Evolutionary conservation across 2,113 vertebrate species (phyloP).

Genomic region (Felis chaus): DNA sequence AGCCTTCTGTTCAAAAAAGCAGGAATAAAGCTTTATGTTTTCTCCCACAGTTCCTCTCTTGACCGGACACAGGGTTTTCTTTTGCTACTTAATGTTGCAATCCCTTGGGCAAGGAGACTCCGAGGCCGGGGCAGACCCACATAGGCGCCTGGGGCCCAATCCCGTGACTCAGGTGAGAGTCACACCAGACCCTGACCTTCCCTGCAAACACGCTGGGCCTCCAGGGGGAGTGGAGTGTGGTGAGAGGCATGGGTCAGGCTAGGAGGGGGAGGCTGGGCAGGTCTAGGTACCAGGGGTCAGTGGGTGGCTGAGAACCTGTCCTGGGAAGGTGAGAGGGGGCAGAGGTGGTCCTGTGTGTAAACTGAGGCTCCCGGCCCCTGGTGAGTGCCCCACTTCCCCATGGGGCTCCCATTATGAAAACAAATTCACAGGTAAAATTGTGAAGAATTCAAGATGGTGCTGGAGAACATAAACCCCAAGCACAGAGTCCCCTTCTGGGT

Average conservation of each 20-base stretch:
- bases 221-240: neutral
- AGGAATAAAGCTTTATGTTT: neutral
- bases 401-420: neutral
- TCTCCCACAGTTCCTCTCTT: neutral
- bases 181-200: neutral
- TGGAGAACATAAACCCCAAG: neutral
- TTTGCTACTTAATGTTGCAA: neutral
- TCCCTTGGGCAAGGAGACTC: neutral
- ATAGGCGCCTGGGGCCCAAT: neutral
- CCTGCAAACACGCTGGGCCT: rapidly evolving
- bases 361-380: neutral
- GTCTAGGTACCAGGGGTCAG: neutral
- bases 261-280: neutral
- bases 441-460: neutral
- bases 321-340: neutral
- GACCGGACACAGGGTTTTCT: neutral
- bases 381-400: rapidly evolving
- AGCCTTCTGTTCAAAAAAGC: neutral
- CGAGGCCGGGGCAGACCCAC: neutral
- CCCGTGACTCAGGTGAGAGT: too few relatives aligned
- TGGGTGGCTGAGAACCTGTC: neutral
- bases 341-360: neutral
- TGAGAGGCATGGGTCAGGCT: neutral
- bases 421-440: neutral
- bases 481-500: neutral